Evolutionary conservation across 2,888 invertebrate species (phyloP).

Genomic region (Agapostemon virescens): DNA sequence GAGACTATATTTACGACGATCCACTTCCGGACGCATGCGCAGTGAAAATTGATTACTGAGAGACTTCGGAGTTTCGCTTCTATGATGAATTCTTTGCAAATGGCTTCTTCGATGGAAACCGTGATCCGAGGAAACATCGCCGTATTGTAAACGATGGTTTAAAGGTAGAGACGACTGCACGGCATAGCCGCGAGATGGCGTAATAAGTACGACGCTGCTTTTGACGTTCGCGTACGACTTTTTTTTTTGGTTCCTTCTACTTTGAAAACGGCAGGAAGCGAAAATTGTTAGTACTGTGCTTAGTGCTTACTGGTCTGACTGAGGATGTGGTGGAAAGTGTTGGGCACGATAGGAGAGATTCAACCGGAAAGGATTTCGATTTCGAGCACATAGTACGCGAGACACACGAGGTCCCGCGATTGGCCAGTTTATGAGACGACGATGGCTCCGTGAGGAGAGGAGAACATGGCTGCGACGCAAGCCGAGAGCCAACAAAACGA

Average conservation of each 20-base stretch:
- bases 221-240: constrained; percentile 74
- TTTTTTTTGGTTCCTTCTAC: constrained; percentile 65
- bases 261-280: constrained; percentile 68
- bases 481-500: constrained; percentile 91
- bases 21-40: not conserved
- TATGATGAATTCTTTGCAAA: not conserved
- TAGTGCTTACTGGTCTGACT: constrained; percentile 58
- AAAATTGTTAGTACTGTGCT: constrained; percentile 61
- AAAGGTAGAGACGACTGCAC: constrained; percentile 28
- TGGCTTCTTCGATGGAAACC: not conserved
- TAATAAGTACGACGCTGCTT: constrained; percentile 75
- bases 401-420: constrained; percentile 73
- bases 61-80: not conserved
- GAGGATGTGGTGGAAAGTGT: constrained; percentile 73
- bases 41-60: not conserved
- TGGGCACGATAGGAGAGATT: constrained; percentile 62
- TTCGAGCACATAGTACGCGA: constrained; percentile 68
- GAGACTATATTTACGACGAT: not conserved
- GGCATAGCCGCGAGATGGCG: constrained; percentile 72
- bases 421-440: constrained; percentile 75
- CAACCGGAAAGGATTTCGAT: constrained; percentile 62
- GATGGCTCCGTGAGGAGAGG: constrained; percentile 76
- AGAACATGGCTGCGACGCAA: constrained; percentile 92
- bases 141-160: constrained; percentile 45
- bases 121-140: constrained; percentile 19